Evolutionary conservation across 2,797 vertebrate species (phyloP).

Genomic region (Sylvia borin): DNA sequence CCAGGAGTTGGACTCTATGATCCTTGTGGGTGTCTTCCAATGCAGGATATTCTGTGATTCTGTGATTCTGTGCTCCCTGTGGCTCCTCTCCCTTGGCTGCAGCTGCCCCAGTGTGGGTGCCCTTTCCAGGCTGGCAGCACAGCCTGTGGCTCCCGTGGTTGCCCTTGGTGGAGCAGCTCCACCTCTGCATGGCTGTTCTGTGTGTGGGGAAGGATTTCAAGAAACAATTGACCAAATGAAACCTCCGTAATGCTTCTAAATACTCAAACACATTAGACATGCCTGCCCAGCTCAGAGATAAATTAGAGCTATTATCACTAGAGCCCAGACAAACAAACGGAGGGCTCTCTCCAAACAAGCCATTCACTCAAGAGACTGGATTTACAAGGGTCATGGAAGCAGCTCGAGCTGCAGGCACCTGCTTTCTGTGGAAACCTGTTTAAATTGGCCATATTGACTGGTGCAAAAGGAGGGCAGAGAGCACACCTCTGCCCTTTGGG

Average conservation of each 20-base stretch:
- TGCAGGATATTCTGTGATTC: neutral
- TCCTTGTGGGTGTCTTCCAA: neutral
- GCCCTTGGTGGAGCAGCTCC: neutral
- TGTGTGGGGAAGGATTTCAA: slow-evolving; percentile 60
- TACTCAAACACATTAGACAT: slow-evolving; percentile 68
- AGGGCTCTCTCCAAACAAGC: slow-evolving; percentile 70
- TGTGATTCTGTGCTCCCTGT: neutral
- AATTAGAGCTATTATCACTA: slow-evolving; percentile 73
- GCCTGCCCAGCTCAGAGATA: slow-evolving; percentile 70
- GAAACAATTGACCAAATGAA: slow-evolving; percentile 64
- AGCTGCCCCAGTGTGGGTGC: neutral
- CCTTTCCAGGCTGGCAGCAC: neutral
- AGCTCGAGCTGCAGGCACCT: neutral
- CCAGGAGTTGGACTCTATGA: fast-evolving
- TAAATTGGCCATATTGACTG: neutral
- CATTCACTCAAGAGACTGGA: slow-evolving; percentile 67
- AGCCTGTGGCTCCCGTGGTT: neutral
- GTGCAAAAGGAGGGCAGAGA: neutral
- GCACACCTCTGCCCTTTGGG: neutral
- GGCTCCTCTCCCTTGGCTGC: neutral
- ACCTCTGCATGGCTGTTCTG: slow-evolving; percentile 45
- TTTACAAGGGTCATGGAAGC: slow-evolving; percentile 65
- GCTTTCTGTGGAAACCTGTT: slow-evolving; percentile 17
- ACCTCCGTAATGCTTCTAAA: slow-evolving; percentile 67
- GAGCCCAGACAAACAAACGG: slow-evolving; percentile 67